Evolutionary conservation across 2,113 vertebrate genomes (phyloP).

Genomic region (Myocastor coypus): DNA sequence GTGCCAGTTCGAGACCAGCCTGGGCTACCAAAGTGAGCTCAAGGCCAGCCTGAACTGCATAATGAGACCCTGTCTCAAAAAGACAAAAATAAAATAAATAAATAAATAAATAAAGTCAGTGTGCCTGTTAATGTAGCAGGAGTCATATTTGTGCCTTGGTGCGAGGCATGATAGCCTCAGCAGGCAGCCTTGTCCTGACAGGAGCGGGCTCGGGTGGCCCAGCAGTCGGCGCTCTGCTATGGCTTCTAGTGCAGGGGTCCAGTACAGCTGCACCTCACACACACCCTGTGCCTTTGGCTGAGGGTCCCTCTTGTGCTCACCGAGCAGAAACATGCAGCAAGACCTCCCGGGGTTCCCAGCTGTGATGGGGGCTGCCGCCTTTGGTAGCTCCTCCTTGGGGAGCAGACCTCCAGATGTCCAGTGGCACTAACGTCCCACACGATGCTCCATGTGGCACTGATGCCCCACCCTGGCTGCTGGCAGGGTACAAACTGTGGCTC

Average conservation of each 20-base stretch:
- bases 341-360: background rate
- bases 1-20: no score
- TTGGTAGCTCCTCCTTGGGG: background rate
- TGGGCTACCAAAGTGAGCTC: no score
- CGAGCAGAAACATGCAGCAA: background rate
- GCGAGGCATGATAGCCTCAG: fast-evolving
- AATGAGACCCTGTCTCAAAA: no score
- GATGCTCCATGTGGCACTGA: background rate
- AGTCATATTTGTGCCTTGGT: background rate
- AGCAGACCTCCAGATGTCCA: background rate
- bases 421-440: background rate
- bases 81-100: no score
- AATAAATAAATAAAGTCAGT: no score
- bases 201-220: fast-evolving
- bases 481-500: background rate
- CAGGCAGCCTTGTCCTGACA: no score
- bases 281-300: fast-evolving
- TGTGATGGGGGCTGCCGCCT: background rate
- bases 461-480: background rate
- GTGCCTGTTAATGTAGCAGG: background rate
- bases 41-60: no score
- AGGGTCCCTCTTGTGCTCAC: fast-evolving
- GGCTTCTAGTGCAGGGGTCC: background rate
- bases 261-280: no score
- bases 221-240: no score